These are phyloP conservation scores for Muscina levida DNA, from an alignment of 2,888 invertebrate species.

Conservation along the genomic window DNA sequence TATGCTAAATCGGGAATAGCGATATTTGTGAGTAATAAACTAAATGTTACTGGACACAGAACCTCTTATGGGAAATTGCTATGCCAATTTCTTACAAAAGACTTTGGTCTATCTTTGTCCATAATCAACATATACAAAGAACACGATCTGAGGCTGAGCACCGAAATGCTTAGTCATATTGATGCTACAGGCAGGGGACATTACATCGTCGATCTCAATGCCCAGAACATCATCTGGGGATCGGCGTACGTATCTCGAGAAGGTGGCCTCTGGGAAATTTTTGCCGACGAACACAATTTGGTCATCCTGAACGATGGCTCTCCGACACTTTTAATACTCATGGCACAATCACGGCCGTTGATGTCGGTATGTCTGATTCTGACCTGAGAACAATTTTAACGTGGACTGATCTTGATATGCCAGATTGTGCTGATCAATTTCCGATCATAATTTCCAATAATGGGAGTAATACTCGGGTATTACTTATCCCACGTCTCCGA, in stretches of 20 bases:
- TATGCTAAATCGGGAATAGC: constrained; percentile 25
- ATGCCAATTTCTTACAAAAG: neutral
- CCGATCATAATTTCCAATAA: constrained; percentile 3
- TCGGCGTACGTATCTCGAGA: neutral
- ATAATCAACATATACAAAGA: constrained; percentile 33
- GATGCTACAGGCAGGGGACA: neutral
- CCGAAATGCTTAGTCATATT: neutral
- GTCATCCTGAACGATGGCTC: constrained; percentile 39
- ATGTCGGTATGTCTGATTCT: constrained; percentile 19
- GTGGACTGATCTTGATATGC: neutral
- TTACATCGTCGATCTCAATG: constrained; percentile 30
- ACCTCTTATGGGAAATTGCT: neutral
- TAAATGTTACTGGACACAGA: neutral
- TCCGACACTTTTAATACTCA: constrained; percentile 33
- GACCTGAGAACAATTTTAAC: neutral
- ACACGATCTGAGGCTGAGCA: neutral
- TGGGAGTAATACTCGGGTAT: no score
- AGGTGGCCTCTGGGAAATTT: constrained; percentile 26
- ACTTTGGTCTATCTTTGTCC: neutral
- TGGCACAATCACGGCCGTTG: constrained; percentile 20
- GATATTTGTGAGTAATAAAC: neutral
- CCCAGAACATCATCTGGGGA: constrained; percentile 38
- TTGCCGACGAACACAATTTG: neutral
- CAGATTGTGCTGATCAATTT: neutral
- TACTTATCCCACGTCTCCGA: neutral